Evolutionary conservation across 1,140 invertebrate species (phyloP).

Genomic region (Drosophila fuyamai): DNA sequence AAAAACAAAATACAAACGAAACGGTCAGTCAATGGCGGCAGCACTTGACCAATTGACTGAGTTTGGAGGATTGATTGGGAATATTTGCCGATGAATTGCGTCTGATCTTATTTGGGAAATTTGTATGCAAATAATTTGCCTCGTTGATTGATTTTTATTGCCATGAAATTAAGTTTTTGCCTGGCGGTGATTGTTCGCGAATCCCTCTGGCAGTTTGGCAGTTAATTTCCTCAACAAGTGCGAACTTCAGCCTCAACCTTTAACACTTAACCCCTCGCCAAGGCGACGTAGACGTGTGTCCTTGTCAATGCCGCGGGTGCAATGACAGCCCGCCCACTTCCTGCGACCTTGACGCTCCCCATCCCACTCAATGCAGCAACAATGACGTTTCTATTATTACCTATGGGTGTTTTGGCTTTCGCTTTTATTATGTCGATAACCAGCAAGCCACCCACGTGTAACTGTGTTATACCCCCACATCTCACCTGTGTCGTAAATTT

Average conservation of each 20-base stretch:
- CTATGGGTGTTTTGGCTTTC: conserved; percentile 46
- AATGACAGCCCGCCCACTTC: conserved; percentile 52
- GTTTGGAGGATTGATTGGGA: conserved; percentile 62
- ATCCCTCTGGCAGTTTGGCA: neutral
- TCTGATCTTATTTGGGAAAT: conserved; percentile 29
- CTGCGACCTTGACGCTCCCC: conserved; percentile 64
- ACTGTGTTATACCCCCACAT: neutral
- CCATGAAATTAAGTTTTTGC: conserved; percentile 51
- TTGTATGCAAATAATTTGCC: conserved; percentile 33
- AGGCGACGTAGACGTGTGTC: conserved; percentile 41
- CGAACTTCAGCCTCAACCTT: conserved; percentile 31
- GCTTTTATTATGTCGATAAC: conserved; percentile 77
- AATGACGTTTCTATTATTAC: conserved; percentile 57
- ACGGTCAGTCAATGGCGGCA: conserved; percentile 57
- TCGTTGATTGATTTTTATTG: conserved; percentile 77
- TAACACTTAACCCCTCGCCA: conserved; percentile 51
- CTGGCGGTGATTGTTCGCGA: conserved; percentile 6
- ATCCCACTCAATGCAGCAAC: conserved; percentile 55
- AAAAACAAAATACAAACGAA: conserved; percentile 42
- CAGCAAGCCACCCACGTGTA: conserved; percentile 37
- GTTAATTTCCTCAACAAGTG: conserved; percentile 65
- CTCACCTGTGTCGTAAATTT: conserved; percentile 52
- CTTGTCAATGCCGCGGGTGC: conserved; percentile 64
- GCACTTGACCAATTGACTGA: conserved; percentile 79
- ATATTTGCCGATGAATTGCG: conserved; percentile 40